These are phyloP conservation scores for Myioborus miniatus DNA, from an alignment of 2,797 vertebrate species.

Conservation along the genomic window DNA sequence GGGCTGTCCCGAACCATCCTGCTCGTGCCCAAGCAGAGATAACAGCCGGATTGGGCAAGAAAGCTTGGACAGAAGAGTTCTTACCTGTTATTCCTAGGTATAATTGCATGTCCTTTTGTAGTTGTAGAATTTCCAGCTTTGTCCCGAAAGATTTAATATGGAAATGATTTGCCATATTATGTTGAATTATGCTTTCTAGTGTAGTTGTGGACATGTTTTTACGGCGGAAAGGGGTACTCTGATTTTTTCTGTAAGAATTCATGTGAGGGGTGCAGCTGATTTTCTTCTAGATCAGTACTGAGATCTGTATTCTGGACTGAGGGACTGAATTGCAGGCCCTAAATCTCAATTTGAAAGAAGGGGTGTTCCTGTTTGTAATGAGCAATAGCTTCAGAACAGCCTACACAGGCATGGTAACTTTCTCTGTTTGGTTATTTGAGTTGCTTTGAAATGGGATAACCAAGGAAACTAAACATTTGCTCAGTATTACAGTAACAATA, in stretches of 20 bases:
- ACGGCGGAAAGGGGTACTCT: not conserved
- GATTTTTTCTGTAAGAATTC: not conserved
- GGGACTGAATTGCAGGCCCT: not conserved
- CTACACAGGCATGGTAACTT: not conserved
- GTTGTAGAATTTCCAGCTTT: not conserved
- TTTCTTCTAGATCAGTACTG: not conserved
- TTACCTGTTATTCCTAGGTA: not conserved
- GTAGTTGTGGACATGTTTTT: not conserved
- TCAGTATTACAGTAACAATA: not conserved
- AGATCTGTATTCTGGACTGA: not conserved
- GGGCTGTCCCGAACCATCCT: no score
- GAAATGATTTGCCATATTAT: not conserved
- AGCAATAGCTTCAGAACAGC: not conserved
- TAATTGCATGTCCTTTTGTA: accelerated
- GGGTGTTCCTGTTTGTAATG: not conserved
- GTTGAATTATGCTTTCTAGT: not conserved
- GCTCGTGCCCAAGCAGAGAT: no score
- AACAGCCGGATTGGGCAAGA: no score
- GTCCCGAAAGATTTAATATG: not conserved
- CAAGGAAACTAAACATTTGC: not conserved
- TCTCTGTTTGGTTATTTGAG: not conserved
- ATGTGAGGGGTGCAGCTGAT: not conserved
- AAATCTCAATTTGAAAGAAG: not conserved
- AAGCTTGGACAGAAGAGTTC: not conserved
- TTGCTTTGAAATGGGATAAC: not conserved